Base-by-base conservation (phyloP, 2,113 vertebrate species). In the Gorsachius goisagi region DNA sequence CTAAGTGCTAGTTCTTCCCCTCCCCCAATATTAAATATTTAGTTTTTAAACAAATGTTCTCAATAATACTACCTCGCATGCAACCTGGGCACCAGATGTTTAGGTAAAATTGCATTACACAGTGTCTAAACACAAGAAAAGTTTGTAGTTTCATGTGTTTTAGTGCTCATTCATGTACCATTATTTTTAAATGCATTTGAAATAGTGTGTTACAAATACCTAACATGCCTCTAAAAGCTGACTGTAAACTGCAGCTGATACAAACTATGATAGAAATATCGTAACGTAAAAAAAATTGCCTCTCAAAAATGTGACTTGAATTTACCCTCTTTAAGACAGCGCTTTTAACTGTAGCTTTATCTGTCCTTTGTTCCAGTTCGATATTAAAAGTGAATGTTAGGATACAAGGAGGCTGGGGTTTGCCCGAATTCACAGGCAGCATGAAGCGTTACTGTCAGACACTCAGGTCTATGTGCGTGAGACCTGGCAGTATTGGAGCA, bases 71-170 rank as follows among this genome's bases (percentile, higher is more conserved):
- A 96, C 92, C 96, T 96, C 13, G 1, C 89, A 88, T 95, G 95
- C 91, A 98, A 97, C 97, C 97, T 98, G 98, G 86, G 24, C 30
- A 96, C 97, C 98, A 98, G 98, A 98, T 98, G 98, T 97, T 95
- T 88, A 96, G 93, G 94, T 97, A 96, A 97, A 97, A 96, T 87
- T 75, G 83, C 81, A 79, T 62, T 96, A 96, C 92, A 94, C 94
- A 66, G 84, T 94, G 85, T 97, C 92, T 96, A 96, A 77, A 89
- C 88, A 97, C 78, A 96, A 13, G 49, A 96, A 84, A 91, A 94
- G 68, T 93, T 96, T 97, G 94, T 97, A 92, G 95, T 91, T 97
- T 96, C 95, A 97, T 78, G 92, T 96, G 97, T 82, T 96, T 97
- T 96, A 97, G 91, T 96, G 95, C 86, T 95, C 78, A 92, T 96